Evolutionary conservation across 2,888 invertebrate species (phyloP).

Genomic region (Nephrotoma guestfalica): DNA sequence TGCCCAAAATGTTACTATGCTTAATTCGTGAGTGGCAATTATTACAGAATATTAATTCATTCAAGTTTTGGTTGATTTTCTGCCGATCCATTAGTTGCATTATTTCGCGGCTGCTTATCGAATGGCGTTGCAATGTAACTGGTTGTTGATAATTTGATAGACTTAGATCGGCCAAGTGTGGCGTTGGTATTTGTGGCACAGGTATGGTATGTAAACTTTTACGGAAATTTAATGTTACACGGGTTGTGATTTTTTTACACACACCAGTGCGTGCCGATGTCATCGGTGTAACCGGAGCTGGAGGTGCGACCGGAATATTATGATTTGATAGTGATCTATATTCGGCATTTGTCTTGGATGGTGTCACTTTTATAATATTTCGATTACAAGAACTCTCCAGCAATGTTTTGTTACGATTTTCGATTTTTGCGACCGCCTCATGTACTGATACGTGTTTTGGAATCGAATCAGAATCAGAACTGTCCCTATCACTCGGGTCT

Average conservation of each 20-base stretch:
- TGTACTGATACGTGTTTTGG: constrained; percentile 11
- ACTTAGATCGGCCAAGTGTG: background rate
- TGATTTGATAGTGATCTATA: background rate
- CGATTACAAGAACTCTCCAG: background rate
- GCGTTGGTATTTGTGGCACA: background rate
- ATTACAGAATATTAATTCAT: background rate
- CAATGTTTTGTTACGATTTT: background rate
- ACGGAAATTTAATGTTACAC: constrained; percentile 12
- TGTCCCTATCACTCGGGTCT: background rate
- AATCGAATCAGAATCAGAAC: background rate
- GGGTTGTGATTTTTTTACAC: constrained; percentile 11
- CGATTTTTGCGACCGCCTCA: constrained; percentile 12
- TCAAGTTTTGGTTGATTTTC: background rate
- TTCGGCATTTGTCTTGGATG: background rate
- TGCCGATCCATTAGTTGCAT: background rate
- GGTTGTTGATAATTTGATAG: background rate
- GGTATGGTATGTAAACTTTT: constrained; percentile 6
- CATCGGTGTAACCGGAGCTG: background rate
- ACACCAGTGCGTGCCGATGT: background rate
- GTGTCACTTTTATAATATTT: background rate
- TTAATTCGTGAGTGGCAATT: background rate
- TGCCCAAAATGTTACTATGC: background rate
- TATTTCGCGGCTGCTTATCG: constrained; percentile 12
- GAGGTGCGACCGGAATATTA: background rate
- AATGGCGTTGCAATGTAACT: constrained; percentile 9